Percentiles rank a stretch among this genome's conserved stretches.
Conservation (phyloP, 2,113 vertebrate genomes). For the Gadus chalcogrammus region DNA sequence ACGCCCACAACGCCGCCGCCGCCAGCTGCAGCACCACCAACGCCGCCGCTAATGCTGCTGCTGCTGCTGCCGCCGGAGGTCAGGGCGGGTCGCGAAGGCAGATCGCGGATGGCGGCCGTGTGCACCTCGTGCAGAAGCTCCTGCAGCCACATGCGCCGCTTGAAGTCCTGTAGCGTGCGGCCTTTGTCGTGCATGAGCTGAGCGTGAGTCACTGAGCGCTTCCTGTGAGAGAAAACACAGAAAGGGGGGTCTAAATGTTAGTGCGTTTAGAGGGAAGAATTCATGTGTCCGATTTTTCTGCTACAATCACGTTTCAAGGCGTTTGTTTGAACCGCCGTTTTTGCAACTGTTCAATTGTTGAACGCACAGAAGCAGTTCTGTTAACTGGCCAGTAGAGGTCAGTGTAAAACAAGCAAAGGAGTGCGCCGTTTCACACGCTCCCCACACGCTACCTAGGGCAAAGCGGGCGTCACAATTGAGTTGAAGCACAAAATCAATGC, state of each 20-base stretch:
- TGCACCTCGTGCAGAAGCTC: slow-evolving; percentile 90
- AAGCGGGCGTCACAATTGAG: no score
- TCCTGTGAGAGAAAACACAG: slow-evolving; percentile 64
- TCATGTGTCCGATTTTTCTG: background rate
- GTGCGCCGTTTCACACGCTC: background rate
- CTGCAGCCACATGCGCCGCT: slow-evolving; percentile 89
- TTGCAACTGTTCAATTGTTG: no score
- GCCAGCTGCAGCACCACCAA: slow-evolving; percentile 24
- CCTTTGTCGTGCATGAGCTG: slow-evolving; percentile 96
- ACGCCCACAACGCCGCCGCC: slow-evolving; percentile 10
- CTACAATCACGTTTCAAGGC: no score
- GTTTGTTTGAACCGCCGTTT: no score
- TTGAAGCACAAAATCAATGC: no score
- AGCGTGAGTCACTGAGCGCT: slow-evolving; percentile 91
- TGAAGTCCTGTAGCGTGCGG: slow-evolving; percentile 85
- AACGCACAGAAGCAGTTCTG: no score
- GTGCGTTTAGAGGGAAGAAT: background rate
- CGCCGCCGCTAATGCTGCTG: slow-evolving; percentile 14
- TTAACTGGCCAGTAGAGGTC: slow-evolving; percentile 51
- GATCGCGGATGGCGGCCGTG: slow-evolving; percentile 84
- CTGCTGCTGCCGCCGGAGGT: slow-evolving; percentile 36
- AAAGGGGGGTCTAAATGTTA: background rate
- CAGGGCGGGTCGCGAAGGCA: slow-evolving; percentile 51
- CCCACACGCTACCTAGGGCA: no score
- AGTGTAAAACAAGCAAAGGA: slow-evolving; percentile 11